Conservation (phyloP, 2,797 vertebrate species). For the Myotis planiceps region DNA sequence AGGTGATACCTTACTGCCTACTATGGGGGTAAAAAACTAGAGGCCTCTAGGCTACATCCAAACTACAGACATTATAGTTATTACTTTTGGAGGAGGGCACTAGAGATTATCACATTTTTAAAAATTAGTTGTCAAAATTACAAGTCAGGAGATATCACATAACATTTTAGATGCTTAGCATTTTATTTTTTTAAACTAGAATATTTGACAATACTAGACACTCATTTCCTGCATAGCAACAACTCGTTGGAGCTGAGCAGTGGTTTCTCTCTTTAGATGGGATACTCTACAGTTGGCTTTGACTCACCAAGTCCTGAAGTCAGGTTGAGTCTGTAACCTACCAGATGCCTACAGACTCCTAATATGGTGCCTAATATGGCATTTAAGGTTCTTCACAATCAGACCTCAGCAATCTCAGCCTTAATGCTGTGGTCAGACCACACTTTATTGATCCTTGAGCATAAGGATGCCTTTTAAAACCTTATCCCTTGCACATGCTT, state of each 20-base stretch:
- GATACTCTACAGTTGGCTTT: neutral
- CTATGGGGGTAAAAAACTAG: neutral
- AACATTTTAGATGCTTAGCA: neutral
- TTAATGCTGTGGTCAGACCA: neutral
- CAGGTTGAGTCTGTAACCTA: neutral
- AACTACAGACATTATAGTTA: neutral
- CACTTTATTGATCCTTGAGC: neutral
- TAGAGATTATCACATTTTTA: neutral
- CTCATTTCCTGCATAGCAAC: neutral
- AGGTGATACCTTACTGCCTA: neutral
- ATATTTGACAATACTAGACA: neutral
- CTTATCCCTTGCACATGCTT: neutral
- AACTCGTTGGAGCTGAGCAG: neutral
- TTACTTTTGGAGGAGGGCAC: neutral
- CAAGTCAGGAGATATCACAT: neutral
- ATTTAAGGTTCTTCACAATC: neutral
- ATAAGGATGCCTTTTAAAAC: neutral
- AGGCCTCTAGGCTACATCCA: neutral
- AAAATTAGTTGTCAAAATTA: constrained; percentile 47
- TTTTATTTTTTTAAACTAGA: neutral
- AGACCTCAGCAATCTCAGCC: neutral
- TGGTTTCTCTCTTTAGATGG: neutral
- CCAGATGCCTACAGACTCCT: neutral
- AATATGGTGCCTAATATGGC: neutral
- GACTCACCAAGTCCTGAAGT: neutral